Base-by-base conservation (phyloP, 2,888 invertebrate species). In the Ischnura elegans region DNA sequence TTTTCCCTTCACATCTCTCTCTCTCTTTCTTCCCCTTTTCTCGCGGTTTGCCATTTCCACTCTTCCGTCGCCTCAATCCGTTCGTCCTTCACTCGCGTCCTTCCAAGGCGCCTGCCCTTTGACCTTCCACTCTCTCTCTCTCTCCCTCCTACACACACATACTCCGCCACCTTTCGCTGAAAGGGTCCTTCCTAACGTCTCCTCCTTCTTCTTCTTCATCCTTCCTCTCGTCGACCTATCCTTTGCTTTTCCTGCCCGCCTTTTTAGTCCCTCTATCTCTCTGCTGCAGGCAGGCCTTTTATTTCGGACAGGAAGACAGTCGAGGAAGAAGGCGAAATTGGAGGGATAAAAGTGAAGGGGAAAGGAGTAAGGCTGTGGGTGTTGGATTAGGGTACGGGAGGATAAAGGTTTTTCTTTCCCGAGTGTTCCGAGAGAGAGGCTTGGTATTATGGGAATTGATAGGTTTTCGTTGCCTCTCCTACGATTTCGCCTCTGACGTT, bases 221-320 rank as follows among this genome's bases (percentile, higher is more conserved):
- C 51, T 51, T 19, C 13, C 51, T 51, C 51, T 51, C 19, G 51
- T 51, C 13, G 16, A 19, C 13, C 13, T 10, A 13, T 51, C 25
- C 25, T 61, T n/a, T 21, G 1, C 25, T 25, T 61, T n/a, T 61
- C n/a, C 61, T 61, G 61, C 61, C 2, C 61, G 61, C 61, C 2
- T 61, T n/a, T n/a, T n/a, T 21, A 61, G 61, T 61, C 61, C 61
- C 61, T 25, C 21, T 61, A 61, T 61, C 61, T 61, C 61, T 21
- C 25, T 8, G 61, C 2, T 25, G 61, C 61, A 51, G 51, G 51
- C 61, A 61, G 76, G 36, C 76, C 76, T 76, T 76, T 76, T 76
- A 76, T 76, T 36, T 76, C 76, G 76, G 76, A 61, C 61, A 21
- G 25, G 25, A 61, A 76, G 76, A 36, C 76, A 76, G 76, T 51